Base-by-base conservation (phyloP, 92 coral and sea anemone species). In the Bergia puertoricense region DNA sequence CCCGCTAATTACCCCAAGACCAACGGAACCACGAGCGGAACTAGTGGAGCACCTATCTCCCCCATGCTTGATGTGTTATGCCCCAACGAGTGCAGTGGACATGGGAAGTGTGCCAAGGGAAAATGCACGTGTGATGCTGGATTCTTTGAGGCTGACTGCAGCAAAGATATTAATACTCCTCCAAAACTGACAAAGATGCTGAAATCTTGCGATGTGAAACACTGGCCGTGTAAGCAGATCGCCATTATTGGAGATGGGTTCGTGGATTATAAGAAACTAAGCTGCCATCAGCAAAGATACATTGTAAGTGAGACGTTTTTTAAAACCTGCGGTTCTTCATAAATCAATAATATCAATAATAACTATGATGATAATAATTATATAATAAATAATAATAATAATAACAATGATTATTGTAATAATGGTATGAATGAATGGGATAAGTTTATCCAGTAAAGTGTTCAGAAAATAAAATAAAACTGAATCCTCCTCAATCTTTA, bases 61-160 rank as follows among this genome's bases (percentile, higher is more conserved):
- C 85, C 85, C 13, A 7, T 54, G 40, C 50, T 54, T 5, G 74
- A 80, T 57, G 85, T 57, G 18, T 57, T 80, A 40, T 80, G 85
- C 10, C 85, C 85, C 22, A 59, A 80, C 46, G 85, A 80, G 45
- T 80, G 85, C 50, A 80, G 85, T 18, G 85, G 85, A 14, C 85
- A 80, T 37, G 85, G 85, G 56, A 80, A 38, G 68, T 80, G 85
- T 57, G 46, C 71, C 8, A 80, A 80, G 37, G 72, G 85, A 5
- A 54, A 56, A 80, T 80, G 85, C 72, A 54, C 50, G 30, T 80
- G 85, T 54, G 72, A 80, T 8, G 15, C 68, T 3, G 72, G 72
- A n/a, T 80, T 56, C 72, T 80, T 56, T 54, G 85, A 57, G 30
- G 44, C 30, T n/a, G 85, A 80, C 46, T 80, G 85, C 46, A 80